Conservation (phyloP, 1,140 invertebrate species). For the Catajapyx aquilonaris region DNA sequence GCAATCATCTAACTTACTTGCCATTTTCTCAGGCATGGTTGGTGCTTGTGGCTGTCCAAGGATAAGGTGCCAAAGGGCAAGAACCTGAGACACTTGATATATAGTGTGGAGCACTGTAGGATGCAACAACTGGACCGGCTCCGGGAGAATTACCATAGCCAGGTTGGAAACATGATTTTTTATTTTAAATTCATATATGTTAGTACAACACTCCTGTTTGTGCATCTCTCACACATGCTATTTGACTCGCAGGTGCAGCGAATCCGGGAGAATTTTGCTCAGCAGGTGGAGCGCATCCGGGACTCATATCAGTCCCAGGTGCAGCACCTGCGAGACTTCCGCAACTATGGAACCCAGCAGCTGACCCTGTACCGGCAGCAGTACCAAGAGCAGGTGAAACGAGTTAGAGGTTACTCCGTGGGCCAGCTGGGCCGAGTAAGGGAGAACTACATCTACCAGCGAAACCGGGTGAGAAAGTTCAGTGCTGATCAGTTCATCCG, state of each 20-base stretch:
- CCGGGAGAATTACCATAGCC: slow-evolving; percentile 74
- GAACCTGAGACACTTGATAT: slow-evolving; percentile 65
- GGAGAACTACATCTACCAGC: slow-evolving; percentile 86
- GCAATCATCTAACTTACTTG: no score
- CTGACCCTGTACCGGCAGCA: not conserved
- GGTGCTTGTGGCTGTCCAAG: no score
- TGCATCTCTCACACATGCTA: slow-evolving; percentile 4
- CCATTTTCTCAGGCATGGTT: no score
- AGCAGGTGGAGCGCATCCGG: slow-evolving; percentile 81
- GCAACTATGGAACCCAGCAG: slow-evolving; percentile 70
- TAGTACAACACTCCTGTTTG: slow-evolving; percentile 1
- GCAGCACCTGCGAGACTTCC: slow-evolving; percentile 65
- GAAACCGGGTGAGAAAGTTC: slow-evolving; percentile 83
- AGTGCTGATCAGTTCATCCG: slow-evolving; percentile 73
- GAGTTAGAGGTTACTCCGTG: slow-evolving; percentile 72
- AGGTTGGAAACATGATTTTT: slow-evolving; percentile 29
- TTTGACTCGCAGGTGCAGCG: slow-evolving; percentile 39
- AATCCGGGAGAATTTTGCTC: slow-evolving; percentile 78
- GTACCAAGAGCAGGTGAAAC: slow-evolving; percentile 27
- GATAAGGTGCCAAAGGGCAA: no score
- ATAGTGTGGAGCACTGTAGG: slow-evolving; percentile 77
- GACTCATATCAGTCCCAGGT: slow-evolving; percentile 74
- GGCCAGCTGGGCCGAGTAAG: slow-evolving; percentile 76
- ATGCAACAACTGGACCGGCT: slow-evolving; percentile 66
- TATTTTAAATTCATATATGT: slow-evolving; percentile 3